These are phyloP conservation scores for Ceramica pisi DNA, from an alignment of 2,888 invertebrate genomes.

Conservation along the genomic window DNA sequence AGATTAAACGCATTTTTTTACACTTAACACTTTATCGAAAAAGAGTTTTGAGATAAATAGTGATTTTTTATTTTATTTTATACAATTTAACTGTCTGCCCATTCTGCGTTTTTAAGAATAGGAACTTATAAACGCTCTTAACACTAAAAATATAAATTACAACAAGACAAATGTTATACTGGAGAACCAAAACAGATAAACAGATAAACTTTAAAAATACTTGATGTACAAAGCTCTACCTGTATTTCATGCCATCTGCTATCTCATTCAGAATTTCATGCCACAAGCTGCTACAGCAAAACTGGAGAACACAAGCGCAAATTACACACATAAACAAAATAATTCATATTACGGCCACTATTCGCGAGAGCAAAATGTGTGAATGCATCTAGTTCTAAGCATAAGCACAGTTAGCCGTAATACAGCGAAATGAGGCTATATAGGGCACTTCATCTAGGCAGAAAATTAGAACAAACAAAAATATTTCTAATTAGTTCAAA, in stretches of 20 bases:
- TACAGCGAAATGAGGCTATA: constrained; percentile 13
- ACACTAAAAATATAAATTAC: no score
- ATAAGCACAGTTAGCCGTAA: constrained; percentile 8
- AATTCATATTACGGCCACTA: constrained; percentile 45
- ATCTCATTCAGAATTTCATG: background rate
- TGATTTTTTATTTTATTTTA: no score
- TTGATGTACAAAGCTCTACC: background rate
- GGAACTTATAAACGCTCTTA: no score
- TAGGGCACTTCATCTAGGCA: constrained; percentile 11
- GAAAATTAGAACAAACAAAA: constrained; percentile 37
- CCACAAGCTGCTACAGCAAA: constrained; percentile 4
- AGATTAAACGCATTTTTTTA: no score
- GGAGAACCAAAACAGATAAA: no score
- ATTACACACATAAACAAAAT: constrained; percentile 55
- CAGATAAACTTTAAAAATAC: background rate
- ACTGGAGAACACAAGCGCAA: constrained; percentile 39
- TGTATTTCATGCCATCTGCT: constrained; percentile 1
- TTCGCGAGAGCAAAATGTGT: constrained; percentile 13
- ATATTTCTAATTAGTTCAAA: constrained; percentile 46
- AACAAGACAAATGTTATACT: no score
- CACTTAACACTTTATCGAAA: no score
- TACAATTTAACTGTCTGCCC: no score
- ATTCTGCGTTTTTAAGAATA: no score
- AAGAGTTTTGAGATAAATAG: no score
- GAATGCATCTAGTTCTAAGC: constrained; percentile 38